Conservation (phyloP, 1,140 invertebrate genomes). For the Meloidogyne chitwoodi region DNA sequence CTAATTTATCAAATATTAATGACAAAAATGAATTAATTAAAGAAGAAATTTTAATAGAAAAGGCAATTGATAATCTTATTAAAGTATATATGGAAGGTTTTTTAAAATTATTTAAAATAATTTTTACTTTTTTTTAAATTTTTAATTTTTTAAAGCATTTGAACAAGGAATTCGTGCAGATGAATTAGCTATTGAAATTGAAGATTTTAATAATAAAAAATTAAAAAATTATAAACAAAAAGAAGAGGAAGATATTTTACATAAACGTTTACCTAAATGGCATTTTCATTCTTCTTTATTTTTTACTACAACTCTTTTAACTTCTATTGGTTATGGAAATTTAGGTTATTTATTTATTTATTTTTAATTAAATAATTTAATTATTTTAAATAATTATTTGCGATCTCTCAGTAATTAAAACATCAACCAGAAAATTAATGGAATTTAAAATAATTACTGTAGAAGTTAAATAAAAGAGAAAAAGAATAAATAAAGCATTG, state of each 20-base stretch:
- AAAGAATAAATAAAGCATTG: too few species aligned
- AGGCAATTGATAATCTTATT: conserved; percentile 34
- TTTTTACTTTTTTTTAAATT: background rate
- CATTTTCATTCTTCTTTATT: conserved; percentile 48
- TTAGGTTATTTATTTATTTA: conserved; percentile 6
- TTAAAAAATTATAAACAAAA: conserved; percentile 2
- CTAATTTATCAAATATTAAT: background rate
- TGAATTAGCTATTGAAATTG: conserved; percentile 24
- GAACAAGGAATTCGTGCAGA: conserved; percentile 19
- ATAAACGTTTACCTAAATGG: conserved; percentile 33
- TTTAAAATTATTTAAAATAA: background rate
- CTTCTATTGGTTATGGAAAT: conserved; percentile 42
- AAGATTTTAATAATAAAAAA: conserved; percentile 11
- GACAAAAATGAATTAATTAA: background rate
- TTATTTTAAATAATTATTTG: too few species aligned
- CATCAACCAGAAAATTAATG: too few species aligned
- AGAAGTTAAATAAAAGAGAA: too few species aligned
- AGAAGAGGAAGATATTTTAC: background rate
- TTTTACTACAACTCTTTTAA: conserved; percentile 43
- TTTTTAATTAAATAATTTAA: too few species aligned
- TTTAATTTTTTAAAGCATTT: conserved; percentile 4
- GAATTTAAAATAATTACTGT: too few species aligned
- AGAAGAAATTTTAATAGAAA: conserved; percentile 4
- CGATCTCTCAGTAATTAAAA: too few species aligned
- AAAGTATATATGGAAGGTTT: conserved; percentile 35